Conservation (phyloP, 2,113 vertebrate genomes). For the Holacanthus passer region DNA sequence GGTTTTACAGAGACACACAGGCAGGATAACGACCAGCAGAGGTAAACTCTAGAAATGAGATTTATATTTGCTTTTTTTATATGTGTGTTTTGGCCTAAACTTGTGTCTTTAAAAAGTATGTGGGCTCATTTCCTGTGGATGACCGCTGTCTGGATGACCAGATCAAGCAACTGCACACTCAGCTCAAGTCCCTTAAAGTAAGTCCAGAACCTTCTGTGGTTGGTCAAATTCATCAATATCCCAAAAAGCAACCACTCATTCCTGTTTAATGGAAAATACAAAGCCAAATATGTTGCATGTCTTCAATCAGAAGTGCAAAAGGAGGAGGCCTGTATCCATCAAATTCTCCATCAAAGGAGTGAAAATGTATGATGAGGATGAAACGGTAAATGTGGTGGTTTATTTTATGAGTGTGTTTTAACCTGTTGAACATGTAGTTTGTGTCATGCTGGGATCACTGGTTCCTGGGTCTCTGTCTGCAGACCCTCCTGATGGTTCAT, state of each 20-base stretch:
- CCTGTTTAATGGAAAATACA: not conserved
- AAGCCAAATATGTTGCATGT: not conserved
- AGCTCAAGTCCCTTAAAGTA: slow-evolving; percentile 89
- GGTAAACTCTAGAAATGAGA: slow-evolving; percentile 60
- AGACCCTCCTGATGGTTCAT: slow-evolving; percentile 96
- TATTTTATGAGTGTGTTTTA: no score
- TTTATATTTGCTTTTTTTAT: not conserved
- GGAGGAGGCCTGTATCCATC: slow-evolving; percentile 86
- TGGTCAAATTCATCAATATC: not conserved
- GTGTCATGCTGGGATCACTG: not conserved
- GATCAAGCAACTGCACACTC: slow-evolving; percentile 84
- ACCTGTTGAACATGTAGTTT: no score
- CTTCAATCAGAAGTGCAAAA: slow-evolving; percentile 83
- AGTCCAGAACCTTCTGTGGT: slow-evolving; percentile 1
- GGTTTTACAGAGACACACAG: not conserved
- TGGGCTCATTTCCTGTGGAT: slow-evolving; percentile 92
- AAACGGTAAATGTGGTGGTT: slow-evolving; percentile 87
- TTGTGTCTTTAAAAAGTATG: slow-evolving; percentile 84
- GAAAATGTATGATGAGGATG: slow-evolving; percentile 92
- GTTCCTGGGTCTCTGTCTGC: not conserved
- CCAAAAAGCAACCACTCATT: not conserved
- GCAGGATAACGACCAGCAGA: slow-evolving; percentile 83
- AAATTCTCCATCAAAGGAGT: slow-evolving; percentile 93
- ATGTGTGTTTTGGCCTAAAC: not conserved
- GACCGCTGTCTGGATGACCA: slow-evolving; percentile 88